A percentile compares a stretch with the other conserved stretches of the same genome.
phyloP scores from a whole-genome alignment of 2,797 vertebrate genomes.

The Notoglanidium macrostoma region DNA sequence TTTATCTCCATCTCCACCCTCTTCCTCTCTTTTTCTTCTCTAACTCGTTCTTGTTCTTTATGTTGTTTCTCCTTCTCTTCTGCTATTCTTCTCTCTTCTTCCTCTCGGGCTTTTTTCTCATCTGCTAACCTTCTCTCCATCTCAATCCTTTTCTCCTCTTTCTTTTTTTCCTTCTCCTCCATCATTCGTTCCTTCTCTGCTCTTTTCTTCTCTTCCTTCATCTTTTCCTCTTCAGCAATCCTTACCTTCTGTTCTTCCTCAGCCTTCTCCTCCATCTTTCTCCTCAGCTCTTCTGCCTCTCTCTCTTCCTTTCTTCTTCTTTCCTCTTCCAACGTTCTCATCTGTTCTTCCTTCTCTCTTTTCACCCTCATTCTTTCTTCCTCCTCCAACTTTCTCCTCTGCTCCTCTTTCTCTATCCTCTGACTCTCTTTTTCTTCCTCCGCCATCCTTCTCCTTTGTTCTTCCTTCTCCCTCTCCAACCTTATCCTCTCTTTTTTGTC shows the following conservation, averaged over 20 bases:
- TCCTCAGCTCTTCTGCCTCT: slow-evolving; percentile 16
- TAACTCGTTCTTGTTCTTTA: slow-evolving; percentile 8
- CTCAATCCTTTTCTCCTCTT: background rate
- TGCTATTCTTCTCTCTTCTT: slow-evolving; percentile 19
- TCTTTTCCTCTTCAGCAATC: background rate
- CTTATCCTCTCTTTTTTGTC: slow-evolving; percentile 56
- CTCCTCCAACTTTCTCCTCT: background rate
- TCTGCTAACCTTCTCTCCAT: slow-evolving; percentile 25
- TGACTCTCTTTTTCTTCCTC: background rate
- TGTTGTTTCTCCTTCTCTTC: slow-evolving; percentile 7
- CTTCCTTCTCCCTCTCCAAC: background rate
- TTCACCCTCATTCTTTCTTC: slow-evolving; percentile 47
- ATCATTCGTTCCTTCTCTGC: background rate
- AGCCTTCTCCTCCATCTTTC: slow-evolving; percentile 35
- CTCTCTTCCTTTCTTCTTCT: slow-evolving; percentile 10
- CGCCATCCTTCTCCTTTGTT: background rate
- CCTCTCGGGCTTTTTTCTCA: slow-evolving; percentile 1
- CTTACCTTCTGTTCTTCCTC: slow-evolving; percentile 37
- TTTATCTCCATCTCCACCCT: slow-evolving; percentile 3
- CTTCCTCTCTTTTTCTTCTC: slow-evolving; percentile 26
- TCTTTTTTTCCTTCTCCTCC: slow-evolving; percentile 2
- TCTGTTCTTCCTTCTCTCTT: slow-evolving; percentile 21
- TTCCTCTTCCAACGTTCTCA: slow-evolving; percentile 59
- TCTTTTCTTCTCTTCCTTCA: slow-evolving; percentile 13
- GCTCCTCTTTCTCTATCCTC: background rate